These are phyloP conservation scores for Drosophila nigromelanica DNA, from an alignment of 1,140 invertebrate genomes.

Conservation along the genomic window DNA sequence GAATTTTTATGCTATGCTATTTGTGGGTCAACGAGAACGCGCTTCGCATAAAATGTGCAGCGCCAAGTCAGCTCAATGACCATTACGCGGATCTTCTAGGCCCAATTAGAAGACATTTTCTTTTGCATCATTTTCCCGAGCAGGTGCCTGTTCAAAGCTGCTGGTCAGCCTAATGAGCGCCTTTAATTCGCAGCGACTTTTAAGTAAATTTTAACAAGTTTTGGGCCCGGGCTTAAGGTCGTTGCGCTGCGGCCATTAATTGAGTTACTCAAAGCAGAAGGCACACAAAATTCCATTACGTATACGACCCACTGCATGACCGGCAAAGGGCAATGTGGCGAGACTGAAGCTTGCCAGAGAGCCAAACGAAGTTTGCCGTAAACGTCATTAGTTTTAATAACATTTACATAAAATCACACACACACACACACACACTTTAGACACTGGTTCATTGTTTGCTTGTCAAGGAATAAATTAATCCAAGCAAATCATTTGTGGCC, in stretches of 20 bases:
- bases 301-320: conserved; percentile 62
- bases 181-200: conserved; percentile 41
- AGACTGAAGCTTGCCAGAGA: conserved; percentile 7
- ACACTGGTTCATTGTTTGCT: conserved; percentile 11
- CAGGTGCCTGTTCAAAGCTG: conserved; percentile 59
- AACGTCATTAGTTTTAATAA: conserved; percentile 79
- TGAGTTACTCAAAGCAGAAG: conserved; percentile 69
- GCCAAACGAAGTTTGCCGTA: conserved; percentile 53
- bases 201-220: conserved; percentile 73
- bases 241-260: conserved; percentile 59
- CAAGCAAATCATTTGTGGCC: conserved; percentile 56
- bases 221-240: not conserved
- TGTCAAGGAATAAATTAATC: conserved; percentile 46
- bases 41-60: conserved; percentile 25
- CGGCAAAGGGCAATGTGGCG: conserved; percentile 28
- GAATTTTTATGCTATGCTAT: conserved; percentile 44
- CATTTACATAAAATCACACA: conserved; percentile 56
- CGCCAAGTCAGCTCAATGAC: conserved; percentile 52
- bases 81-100: conserved; percentile 56
- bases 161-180: conserved; percentile 38
- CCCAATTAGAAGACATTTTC: conserved; percentile 58
- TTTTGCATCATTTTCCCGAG: conserved; percentile 19
- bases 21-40: conserved; percentile 51
- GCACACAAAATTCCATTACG: conserved; percentile 68
- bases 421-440: conserved; percentile 3